Evolutionary conservation across 2,797 vertebrate genomes (phyloP), one percentile per base, ranked within the genome.

Genomic region (Capromys pilorides): DNA sequence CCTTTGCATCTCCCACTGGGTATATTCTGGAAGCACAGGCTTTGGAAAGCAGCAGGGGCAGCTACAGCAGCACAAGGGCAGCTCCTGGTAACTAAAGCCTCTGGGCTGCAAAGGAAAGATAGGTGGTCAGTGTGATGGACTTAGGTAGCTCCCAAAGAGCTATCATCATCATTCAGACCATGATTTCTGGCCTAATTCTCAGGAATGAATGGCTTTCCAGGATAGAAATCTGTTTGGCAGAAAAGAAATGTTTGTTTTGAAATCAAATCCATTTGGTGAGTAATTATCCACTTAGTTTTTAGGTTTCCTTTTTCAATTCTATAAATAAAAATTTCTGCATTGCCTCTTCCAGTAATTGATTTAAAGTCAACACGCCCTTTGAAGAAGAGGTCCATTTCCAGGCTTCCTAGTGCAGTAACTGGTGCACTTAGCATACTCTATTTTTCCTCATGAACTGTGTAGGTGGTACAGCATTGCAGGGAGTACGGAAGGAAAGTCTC

Each of bases 151-250:
- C 86, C 86, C 95, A 94, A 93, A 96, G 16, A 86, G 69, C 73
- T 79, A 80, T 97, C 94, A 51, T 97, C 94, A 51, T 91, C 88
- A 96, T 95, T 91, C 95, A 95, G 89, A 79, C 92, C 57, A 54
- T 41, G 92, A 71, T 95, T 96, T 69, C 92, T 95, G 94, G 94
- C 88, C 82, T 79, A 49, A 33, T 96, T 96, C 95, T 97, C 78
- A 33, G 41, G 75, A 97, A 92, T 69, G 64, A 88, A 51, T 64
- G 59, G 62, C 91, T 94, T 91, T 97, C 96, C 82, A 96, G 95
- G 93, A 95, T 84, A 94, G 87, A 96, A 97, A 95, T 97, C 94
- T 95, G 93, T 96, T 96, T 96, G 94, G 89, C 94, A 96, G 77
- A 88, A 94, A 86, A 57, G 59, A 92, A 95, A 95, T 96, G 89